Base-by-base conservation (phyloP, 2,797 vertebrate species). In the Anniella stebbinsi region DNA sequence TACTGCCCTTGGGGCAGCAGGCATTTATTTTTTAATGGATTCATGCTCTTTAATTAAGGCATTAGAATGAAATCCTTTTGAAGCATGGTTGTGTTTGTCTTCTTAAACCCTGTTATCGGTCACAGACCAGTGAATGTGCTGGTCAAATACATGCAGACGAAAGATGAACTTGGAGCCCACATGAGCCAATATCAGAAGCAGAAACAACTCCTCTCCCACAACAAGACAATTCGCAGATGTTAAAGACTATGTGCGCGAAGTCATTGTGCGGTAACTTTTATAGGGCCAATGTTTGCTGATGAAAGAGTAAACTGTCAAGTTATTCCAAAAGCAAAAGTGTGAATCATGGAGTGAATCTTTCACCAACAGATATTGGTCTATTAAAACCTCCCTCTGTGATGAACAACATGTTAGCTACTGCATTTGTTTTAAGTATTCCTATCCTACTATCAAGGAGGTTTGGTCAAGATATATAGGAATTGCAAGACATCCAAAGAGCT, bases 1-100 rank as follows among this genome's bases (percentile, higher is more conserved):
- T 0, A 0, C 2, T 90, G 93, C 94, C 91, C 93, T 78, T 80
- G 87, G 90, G 93, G 89, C 75, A 0, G 63, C 25, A 78, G 2
- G 87, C 80, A 94, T 92, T 95, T 95, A 83, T 87, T 90, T 89
- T 95, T 96, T 94, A 96, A 94, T 92, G 90, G 90, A 38, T 88
- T 90, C 80, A 38, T 92, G 89, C 89, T 93, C 95, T 95, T 92
- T 95, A 96, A 96, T 96, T 96, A 95, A 92, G 88, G 45, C 72
- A 89, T 89, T 84, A 80, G 92, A 94, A 69, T 89, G 90, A 90
- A 94, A 94, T 66, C 63, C 72, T 91, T 95, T 96, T 96, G 95
- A 95, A 96, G 91, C 95, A 95, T 88, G 94, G 93, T 95, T 94
- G 89, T 94, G 92, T 95, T 94, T 95, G 88, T 94, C 93, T 92